These are phyloP conservation scores for Mola mola DNA, from an alignment of 2,113 vertebrate species.

Conservation along the genomic window DNA sequence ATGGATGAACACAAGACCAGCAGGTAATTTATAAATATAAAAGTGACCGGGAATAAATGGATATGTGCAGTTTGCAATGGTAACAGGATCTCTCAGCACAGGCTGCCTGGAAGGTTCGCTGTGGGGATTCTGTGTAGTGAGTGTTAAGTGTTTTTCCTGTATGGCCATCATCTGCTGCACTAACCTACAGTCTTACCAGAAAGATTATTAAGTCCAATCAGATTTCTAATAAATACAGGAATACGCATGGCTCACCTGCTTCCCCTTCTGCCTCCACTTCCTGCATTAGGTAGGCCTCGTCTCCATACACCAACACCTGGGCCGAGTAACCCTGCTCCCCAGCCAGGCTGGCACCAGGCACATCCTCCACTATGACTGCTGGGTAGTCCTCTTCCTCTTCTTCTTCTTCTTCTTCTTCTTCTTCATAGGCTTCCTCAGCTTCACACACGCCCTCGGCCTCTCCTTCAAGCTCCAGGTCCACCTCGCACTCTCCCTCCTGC, in stretches of 20 bases:
- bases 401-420: constrained; percentile 78
- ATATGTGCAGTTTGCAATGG: too few species aligned
- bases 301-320: constrained; percentile 91
- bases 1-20: neutral
- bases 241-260: constrained; percentile 83
- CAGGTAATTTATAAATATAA: too few species aligned
- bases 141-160: neutral
- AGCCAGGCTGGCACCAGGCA: constrained; percentile 83
- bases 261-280: constrained; percentile 92
- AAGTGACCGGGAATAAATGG: too few species aligned
- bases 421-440: constrained; percentile 78
- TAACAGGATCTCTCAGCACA: too few species aligned
- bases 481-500: constrained; percentile 68
- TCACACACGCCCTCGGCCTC: constrained; percentile 71
- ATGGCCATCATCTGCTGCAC: too few species aligned
- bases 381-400: constrained; percentile 81
- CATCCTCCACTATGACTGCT: constrained; percentile 92
- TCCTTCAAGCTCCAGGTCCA: constrained; percentile 63
- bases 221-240: neutral
- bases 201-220: neutral
- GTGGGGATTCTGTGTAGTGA: neutral
- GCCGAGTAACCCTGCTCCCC: constrained; percentile 88
- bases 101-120: too few species aligned
- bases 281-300: constrained; percentile 91
- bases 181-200: neutral